Conservation (phyloP, 2,113 vertebrate genomes). For the Tylochromis polylepis region DNA sequence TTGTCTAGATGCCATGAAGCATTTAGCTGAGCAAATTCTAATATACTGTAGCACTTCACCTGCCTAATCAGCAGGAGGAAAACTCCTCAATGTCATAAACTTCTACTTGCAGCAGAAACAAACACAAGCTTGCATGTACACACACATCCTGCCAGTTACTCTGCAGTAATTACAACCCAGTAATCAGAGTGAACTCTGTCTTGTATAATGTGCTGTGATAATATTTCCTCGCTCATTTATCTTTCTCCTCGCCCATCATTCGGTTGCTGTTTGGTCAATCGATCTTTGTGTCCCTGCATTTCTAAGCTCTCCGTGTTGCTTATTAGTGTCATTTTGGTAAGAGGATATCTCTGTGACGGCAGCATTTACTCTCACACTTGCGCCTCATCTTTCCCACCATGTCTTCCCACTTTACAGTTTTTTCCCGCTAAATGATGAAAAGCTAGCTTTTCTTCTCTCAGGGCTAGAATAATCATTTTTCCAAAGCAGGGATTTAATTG, state of each 20-base stretch:
- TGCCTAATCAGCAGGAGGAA: conserved; percentile 49
- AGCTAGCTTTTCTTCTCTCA: conserved; percentile 22
- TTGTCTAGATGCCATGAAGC: conserved; percentile 65
- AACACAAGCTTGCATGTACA: neutral
- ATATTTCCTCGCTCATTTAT: conserved; percentile 47
- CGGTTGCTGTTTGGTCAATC: neutral
- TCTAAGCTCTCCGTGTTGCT: conserved; percentile 4
- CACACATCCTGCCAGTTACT: neutral
- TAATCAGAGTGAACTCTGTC: conserved; percentile 32
- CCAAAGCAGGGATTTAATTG: conserved; percentile 62
- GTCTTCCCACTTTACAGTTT: neutral
- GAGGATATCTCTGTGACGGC: conserved; percentile 31
- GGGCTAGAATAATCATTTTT: conserved; percentile 47
- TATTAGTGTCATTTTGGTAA: conserved; percentile 41
- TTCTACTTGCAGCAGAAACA: neutral
- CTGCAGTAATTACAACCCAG: conserved; percentile 48
- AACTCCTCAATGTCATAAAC: conserved; percentile 52
- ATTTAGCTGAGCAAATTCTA: conserved; percentile 64
- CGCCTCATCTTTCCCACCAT: conserved; percentile 3
- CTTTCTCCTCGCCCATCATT: neutral
- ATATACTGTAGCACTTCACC: conserved; percentile 60
- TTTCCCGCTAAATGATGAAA: conserved; percentile 30
- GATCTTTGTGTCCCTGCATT: conserved; percentile 33
- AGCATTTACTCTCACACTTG: neutral
- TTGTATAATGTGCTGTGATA: conserved; percentile 44